phyloP scores from a whole-genome alignment of 2,888 invertebrate genomes.

The Ectemnius cavifrons region DNA sequence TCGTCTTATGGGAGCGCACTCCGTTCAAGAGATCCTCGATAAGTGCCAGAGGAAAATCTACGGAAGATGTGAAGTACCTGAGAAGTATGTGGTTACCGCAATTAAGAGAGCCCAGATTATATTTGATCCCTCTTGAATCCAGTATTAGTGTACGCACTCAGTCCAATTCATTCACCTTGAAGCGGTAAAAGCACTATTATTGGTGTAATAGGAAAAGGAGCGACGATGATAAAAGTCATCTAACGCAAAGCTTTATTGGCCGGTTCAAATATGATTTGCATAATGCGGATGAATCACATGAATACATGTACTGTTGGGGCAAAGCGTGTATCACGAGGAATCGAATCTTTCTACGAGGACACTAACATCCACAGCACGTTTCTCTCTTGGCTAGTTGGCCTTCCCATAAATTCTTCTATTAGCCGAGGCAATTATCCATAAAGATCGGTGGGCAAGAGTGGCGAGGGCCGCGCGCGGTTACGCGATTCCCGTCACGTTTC shows the following conservation, averaged over 20 bases:
- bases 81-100: neutral
- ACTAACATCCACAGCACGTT: no score
- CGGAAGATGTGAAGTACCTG: slow-evolving; percentile 10
- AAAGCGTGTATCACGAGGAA: no score
- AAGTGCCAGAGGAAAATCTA: slow-evolving; percentile 46
- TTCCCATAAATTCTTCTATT: slow-evolving; percentile 1
- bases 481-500: slow-evolving; percentile 51
- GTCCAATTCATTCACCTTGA: no score
- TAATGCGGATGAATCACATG: neutral
- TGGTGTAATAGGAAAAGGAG: no score
- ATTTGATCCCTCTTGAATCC: neutral
- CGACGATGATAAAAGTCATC: no score
- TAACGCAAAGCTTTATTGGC: neutral
- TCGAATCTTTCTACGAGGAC: no score
- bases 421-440: slow-evolving; percentile 19
- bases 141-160: no score
- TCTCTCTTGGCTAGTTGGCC: no score
- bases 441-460: neutral
- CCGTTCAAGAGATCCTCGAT: slow-evolving; percentile 44
- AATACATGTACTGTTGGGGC: no score
- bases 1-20: slow-evolving; percentile 36
- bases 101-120: slow-evolving; percentile 7
- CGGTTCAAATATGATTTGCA: slow-evolving; percentile 2
- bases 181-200: no score
- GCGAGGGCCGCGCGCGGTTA: slow-evolving; percentile 1